Conservation (phyloP, 2,113 vertebrate genomes). For the Lynx canadensis region DNA sequence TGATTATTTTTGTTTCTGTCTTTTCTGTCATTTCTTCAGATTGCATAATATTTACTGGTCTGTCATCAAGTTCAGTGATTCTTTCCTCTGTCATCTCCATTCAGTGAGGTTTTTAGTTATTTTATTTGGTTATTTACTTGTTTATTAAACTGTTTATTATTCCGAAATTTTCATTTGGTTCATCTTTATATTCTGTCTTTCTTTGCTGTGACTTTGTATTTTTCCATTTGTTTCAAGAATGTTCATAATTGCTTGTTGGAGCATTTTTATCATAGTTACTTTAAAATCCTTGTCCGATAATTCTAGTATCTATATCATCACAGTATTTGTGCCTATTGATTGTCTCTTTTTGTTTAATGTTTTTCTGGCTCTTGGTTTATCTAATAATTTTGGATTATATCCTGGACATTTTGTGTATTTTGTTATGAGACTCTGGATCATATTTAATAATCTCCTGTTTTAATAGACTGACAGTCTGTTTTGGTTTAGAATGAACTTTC, state of each 20-base stretch:
- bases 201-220: not conserved
- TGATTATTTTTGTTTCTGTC: not conserved
- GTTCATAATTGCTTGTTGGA: not conserved
- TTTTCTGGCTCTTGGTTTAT: not conserved
- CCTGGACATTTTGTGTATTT: not conserved
- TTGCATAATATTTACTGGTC: not conserved
- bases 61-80: not conserved
- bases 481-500: not conserved
- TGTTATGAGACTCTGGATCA: not conserved
- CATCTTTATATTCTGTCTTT: not conserved
- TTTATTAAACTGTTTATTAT: not conserved
- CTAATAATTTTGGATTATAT: slow-evolving; percentile 16
- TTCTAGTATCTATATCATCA: not conserved
- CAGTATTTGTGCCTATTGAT: not conserved
- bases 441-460: slow-evolving; percentile 4
- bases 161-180: not conserved
- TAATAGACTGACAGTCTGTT: not conserved
- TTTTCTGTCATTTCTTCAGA: not conserved
- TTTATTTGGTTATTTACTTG: not conserved
- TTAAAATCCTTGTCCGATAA: not conserved
- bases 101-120: not conserved
- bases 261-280: not conserved
- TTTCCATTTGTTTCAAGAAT: not conserved
- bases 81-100: not conserved
- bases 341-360: not conserved